A percentile compares a stretch with the other conserved stretches of the same genome.
phyloP scores from a whole-genome alignment of 2,888 invertebrate genomes.

The Lycophotia porphyrea region DNA sequence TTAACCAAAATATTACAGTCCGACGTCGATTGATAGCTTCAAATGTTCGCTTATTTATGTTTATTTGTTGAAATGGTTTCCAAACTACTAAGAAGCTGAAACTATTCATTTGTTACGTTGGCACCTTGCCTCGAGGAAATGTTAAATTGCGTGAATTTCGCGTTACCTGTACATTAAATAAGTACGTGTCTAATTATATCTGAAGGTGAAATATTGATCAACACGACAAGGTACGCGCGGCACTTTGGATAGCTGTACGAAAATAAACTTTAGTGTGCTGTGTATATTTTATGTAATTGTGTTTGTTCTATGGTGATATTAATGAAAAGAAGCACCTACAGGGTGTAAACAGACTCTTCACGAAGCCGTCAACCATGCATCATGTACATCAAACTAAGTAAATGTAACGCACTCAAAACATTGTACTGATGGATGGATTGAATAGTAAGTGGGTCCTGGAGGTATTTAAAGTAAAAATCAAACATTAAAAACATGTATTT shows the following conservation, averaged over 20 bases:
- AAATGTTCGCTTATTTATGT: constrained; percentile 7
- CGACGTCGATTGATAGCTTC: background rate
- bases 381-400: too few species aligned
- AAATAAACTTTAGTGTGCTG: constrained; percentile 26
- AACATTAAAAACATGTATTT: too few species aligned
- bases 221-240: constrained; percentile 10
- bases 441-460: too few species aligned
- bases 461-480: too few species aligned
- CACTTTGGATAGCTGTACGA: constrained; percentile 20
- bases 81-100: constrained; percentile 14
- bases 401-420: too few species aligned
- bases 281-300: background rate
- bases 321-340: background rate
- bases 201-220: constrained; percentile 48
- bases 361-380: too few species aligned
- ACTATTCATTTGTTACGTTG: constrained; percentile 44
- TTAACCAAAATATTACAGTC: constrained; percentile 6
- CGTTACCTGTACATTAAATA: constrained; percentile 55
- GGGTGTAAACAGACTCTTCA: too few species aligned
- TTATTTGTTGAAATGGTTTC: constrained; percentile 9
- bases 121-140: constrained; percentile 61
- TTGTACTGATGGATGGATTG: too few species aligned
- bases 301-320: background rate
- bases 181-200: constrained; percentile 52
- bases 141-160: constrained; percentile 53